phyloP scores from a whole-genome alignment of 2,888 invertebrate genomes.

The Tyria jacobaeae region DNA sequence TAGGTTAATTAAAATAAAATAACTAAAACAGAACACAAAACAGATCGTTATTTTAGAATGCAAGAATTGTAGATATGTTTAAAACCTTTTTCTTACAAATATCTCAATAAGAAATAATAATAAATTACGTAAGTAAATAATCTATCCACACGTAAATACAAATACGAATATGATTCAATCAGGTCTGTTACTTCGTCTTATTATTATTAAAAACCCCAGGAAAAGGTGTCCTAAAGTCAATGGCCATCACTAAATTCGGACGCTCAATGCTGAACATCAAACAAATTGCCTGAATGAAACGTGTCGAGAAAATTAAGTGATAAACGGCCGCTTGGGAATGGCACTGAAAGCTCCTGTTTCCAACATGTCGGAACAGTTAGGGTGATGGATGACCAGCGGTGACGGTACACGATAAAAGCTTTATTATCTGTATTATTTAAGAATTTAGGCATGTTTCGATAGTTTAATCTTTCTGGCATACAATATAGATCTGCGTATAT shows the following conservation, averaged over 20 bases:
- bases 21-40: no score
- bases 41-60: no score
- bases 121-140: constrained; percentile 3
- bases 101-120: no score
- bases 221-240: not conserved
- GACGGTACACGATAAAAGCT: not conserved
- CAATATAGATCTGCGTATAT: no score
- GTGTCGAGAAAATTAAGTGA: constrained; percentile 33
- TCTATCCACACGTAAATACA: not conserved
- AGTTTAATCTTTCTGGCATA: no score
- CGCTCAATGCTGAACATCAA: not conserved
- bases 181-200: no score
- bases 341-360: constrained; percentile 23
- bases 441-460: no score
- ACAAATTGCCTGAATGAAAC: not conserved
- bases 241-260: not conserved
- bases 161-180: not conserved
- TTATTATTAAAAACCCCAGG: not conserved
- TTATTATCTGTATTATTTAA: not conserved
- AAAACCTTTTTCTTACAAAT: no score
- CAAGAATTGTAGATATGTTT: no score
- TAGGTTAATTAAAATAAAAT: no score
- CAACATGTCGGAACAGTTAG: constrained; percentile 5
- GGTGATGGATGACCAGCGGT: constrained; percentile 5
- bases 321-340: constrained; percentile 20